These are phyloP conservation scores for Noctua comes DNA, from an alignment of 2,888 invertebrate species.

Conservation along the genomic window DNA sequence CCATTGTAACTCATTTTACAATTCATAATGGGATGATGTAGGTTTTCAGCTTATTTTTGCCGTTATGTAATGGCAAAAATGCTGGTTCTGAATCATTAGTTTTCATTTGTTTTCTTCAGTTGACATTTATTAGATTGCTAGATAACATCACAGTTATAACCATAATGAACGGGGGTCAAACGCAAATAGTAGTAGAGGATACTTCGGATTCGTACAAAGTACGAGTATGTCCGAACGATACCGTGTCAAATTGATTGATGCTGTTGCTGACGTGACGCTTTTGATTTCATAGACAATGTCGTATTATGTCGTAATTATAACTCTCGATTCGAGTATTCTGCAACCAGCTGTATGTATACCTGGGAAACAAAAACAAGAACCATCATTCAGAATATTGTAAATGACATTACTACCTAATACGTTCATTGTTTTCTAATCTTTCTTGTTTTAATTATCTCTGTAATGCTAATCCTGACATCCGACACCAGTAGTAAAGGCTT, in stretches of 20 bases:
- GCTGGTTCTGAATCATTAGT: neutral
- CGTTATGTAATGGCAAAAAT: too few relatives aligned
- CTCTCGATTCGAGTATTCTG: neutral
- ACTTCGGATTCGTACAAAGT: neutral
- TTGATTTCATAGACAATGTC: constrained; percentile 2
- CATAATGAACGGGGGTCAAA: neutral
- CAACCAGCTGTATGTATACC: neutral
- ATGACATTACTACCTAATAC: neutral
- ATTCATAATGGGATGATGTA: constrained; percentile 28
- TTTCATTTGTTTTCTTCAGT: neutral
- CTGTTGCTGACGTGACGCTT: neutral
- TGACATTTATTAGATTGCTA: neutral
- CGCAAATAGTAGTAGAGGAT: neutral
- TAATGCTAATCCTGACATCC: constrained; percentile 66
- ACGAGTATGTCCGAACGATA: neutral
- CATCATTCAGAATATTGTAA: neutral
- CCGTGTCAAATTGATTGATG: neutral
- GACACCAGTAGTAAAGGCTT: constrained; percentile 67
- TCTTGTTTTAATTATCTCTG: constrained; percentile 65
- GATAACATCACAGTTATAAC: neutral
- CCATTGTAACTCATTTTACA: constrained; percentile 6
- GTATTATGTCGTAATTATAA: constrained; percentile 13
- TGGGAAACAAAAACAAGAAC: neutral
- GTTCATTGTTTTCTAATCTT: constrained; percentile 43
- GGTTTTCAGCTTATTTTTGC: constrained; percentile 15